These are phyloP conservation scores for Calvadosia cruxmelitensis DNA, from an alignment of 30 jellyfish, hydroid and myxozoan genomes.

Conservation along the genomic window DNA sequence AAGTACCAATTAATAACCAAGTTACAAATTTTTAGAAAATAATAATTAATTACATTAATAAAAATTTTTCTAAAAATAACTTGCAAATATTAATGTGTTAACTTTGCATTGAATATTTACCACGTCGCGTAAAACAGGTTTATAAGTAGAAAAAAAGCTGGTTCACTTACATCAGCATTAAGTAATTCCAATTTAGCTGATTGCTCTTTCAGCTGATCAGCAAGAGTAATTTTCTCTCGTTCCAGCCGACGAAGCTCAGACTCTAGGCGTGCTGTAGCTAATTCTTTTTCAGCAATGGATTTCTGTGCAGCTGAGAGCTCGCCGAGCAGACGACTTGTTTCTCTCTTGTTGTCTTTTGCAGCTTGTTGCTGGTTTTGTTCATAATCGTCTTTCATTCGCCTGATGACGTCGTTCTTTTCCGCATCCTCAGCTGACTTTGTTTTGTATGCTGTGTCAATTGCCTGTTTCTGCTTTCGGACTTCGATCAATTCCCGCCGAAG, in stretches of 20 bases:
- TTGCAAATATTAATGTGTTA: no score
- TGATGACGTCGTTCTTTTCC: slow-evolving; percentile 52
- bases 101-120: no score
- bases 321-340: slow-evolving; percentile 47
- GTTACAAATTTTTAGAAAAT: no score
- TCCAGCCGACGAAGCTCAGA: slow-evolving; percentile 23
- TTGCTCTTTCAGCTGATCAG: slow-evolving; percentile 6
- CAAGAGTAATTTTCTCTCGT: slow-evolving; percentile 40
- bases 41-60: no score
- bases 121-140: no score
- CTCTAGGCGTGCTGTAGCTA: slow-evolving; percentile 34
- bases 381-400: slow-evolving; percentile 56
- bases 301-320: slow-evolving; percentile 56
- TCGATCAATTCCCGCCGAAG: slow-evolving; percentile 53
- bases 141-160: no score
- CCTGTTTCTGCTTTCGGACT: slow-evolving; percentile 36
- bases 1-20: no score
- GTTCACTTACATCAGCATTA: not conserved
- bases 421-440: slow-evolving; percentile 34
- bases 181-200: not conserved
- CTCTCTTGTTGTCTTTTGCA: slow-evolving; percentile 63
- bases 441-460: slow-evolving; percentile 33
- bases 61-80: no score
- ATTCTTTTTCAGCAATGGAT: slow-evolving; percentile 58
- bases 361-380: slow-evolving; percentile 67